These are phyloP conservation scores for Drosophila lacertosa DNA, from an alignment of 1,140 invertebrate species.

Conservation along the genomic window DNA sequence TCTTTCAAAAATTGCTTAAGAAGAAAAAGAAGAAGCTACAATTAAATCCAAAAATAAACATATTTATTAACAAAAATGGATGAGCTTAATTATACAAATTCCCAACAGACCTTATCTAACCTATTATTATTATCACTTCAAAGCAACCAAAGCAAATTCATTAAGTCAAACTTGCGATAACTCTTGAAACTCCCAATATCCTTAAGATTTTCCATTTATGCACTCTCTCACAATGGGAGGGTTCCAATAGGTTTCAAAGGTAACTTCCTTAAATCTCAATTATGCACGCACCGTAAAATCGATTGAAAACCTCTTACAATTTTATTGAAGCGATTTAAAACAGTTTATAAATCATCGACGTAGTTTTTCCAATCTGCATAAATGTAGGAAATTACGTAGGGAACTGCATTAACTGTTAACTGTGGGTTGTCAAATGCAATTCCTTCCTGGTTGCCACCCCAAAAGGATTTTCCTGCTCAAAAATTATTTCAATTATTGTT, in stretches of 20 bases:
- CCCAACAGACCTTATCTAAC: no score
- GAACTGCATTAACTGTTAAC: conserved; percentile 60
- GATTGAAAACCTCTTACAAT: conserved; percentile 59
- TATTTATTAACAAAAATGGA: no score
- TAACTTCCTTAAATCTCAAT: conserved; percentile 49
- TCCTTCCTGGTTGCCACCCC: conserved; percentile 32
- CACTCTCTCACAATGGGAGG: conserved; percentile 1
- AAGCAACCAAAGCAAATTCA: background rate
- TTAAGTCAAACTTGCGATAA: background rate
- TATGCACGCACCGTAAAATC: conserved; percentile 57
- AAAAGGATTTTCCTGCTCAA: conserved; percentile 28
- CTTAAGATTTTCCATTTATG: background rate
- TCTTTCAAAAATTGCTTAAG: no score
- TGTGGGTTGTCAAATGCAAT: conserved; percentile 74
- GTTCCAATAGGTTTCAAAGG: no score
- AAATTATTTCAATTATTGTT: conserved; percentile 80
- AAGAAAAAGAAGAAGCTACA: no score
- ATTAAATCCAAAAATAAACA: no score
- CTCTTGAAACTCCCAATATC: background rate
- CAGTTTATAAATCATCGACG: conserved; percentile 74
- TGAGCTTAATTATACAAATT: no score
- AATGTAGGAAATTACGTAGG: conserved; percentile 59
- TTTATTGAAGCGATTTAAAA: conserved; percentile 59
- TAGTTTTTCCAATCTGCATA: conserved; percentile 54
- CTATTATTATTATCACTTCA: background rate